These are phyloP conservation scores for Desmodus rotundus DNA, from an alignment of 2,113 vertebrate species.

Conservation along the genomic window DNA sequence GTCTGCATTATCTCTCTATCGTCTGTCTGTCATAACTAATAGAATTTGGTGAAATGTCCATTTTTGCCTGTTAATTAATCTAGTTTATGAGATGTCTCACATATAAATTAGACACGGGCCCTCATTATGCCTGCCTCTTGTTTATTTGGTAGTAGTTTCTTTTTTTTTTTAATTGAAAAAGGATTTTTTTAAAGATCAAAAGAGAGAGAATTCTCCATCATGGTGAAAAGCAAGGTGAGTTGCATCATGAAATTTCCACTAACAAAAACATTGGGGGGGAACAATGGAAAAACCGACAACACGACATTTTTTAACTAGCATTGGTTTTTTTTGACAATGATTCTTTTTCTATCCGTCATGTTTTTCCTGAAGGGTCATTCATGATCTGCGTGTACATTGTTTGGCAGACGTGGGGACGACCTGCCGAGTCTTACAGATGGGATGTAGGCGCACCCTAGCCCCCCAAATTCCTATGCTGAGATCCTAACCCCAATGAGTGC, in stretches of 20 bases:
- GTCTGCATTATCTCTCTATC: not conserved
- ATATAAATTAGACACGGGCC: not conserved
- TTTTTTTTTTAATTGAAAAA: not conserved
- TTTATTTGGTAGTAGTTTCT: not conserved
- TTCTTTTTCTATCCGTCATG: not conserved
- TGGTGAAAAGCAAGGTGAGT: not conserved
- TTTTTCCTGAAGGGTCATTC: rapidly evolving
- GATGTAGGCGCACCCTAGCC: too few species aligned
- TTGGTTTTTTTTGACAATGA: too few species aligned
- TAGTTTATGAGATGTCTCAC: too few species aligned
- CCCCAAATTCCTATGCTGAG: too few species aligned
- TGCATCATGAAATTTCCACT: not conserved
- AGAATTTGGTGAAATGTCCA: not conserved
- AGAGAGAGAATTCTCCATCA: not conserved
- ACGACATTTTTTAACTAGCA: not conserved
- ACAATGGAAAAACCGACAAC: not conserved
- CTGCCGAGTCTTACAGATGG: rapidly evolving
- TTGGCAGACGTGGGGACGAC: rapidly evolving
- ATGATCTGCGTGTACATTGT: rapidly evolving
- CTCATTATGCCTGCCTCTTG: not conserved
- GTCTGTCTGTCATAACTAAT: not conserved
- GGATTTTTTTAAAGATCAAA: not conserved
- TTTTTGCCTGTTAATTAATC: not conserved
- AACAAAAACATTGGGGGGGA: not conserved
- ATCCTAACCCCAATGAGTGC: not conserved